phyloP scores from a whole-genome alignment of 2,797 vertebrate species.

The Linurgus olivaceus region DNA sequence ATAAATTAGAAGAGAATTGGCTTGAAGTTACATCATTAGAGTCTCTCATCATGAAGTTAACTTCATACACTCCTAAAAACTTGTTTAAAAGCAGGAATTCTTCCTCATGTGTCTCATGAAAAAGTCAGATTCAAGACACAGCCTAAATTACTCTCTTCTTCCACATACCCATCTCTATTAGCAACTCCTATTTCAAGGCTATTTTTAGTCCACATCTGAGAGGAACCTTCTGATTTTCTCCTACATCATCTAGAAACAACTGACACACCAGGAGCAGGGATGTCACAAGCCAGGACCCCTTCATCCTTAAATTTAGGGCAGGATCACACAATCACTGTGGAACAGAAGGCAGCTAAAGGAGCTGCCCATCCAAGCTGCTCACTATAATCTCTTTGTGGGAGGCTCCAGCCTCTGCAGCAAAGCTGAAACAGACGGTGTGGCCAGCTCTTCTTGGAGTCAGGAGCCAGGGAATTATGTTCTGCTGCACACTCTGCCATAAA shows the following conservation, averaged over 20 bases:
- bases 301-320: neutral
- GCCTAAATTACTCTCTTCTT: neutral
- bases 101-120: neutral
- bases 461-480: neutral
- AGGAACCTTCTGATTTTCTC: neutral
- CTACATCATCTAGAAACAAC: neutral
- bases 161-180: neutral
- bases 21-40: neutral
- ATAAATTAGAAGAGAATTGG: neutral
- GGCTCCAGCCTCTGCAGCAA: neutral
- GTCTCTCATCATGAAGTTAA: neutral
- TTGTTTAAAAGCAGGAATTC: neutral
- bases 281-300: neutral
- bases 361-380: slow-evolving; percentile 2
- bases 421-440: neutral
- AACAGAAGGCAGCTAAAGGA: neutral
- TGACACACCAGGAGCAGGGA: neutral
- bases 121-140: neutral
- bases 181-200: neutral
- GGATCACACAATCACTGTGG: neutral
- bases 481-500: neutral
- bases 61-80: neutral
- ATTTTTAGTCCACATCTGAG: neutral
- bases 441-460: neutral
- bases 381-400: neutral